These are phyloP conservation scores for Urocynchramus pylzowi DNA, from an alignment of 2,113 vertebrate genomes.

Conservation along the genomic window DNA sequence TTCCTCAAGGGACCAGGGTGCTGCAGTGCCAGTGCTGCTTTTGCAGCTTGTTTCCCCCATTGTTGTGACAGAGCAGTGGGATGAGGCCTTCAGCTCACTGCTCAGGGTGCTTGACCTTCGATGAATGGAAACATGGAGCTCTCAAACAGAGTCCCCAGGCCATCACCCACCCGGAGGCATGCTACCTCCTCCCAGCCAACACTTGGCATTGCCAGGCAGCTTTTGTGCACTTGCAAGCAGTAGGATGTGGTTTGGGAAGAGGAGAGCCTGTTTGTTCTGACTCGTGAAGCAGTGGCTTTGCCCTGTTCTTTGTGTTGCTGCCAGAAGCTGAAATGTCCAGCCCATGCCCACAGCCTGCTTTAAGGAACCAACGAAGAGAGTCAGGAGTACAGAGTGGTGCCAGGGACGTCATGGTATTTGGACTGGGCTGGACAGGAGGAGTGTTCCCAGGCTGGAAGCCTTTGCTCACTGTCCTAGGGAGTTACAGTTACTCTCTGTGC, in stretches of 20 bases:
- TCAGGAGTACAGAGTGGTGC: neutral
- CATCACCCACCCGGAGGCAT: rapidly evolving
- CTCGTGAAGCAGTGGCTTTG: rapidly evolving
- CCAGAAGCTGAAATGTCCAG: neutral
- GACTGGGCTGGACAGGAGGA: neutral
- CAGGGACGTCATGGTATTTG: neutral
- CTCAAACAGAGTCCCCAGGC: neutral
- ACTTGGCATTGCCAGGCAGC: neutral
- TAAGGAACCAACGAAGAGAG: too few relatives aligned
- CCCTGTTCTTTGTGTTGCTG: neutral
- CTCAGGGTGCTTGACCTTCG: rapidly evolving
- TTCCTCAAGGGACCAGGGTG: neutral
- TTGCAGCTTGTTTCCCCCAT: neutral
- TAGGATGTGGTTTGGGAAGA: neutral
- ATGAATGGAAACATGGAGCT: rapidly evolving
- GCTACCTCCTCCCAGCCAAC: rapidly evolving
- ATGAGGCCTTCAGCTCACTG: neutral
- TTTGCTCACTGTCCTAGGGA: neutral
- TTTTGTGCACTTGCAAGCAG: neutral
- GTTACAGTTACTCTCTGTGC: neutral
- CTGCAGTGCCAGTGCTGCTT: neutral
- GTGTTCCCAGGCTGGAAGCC: neutral
- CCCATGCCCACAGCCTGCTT: neutral
- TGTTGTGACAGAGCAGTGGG: neutral
- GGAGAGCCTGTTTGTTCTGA: neutral